These are phyloP conservation scores for Tiliacea aurago DNA, from an alignment of 2,888 invertebrate species.

Conservation along the genomic window DNA sequence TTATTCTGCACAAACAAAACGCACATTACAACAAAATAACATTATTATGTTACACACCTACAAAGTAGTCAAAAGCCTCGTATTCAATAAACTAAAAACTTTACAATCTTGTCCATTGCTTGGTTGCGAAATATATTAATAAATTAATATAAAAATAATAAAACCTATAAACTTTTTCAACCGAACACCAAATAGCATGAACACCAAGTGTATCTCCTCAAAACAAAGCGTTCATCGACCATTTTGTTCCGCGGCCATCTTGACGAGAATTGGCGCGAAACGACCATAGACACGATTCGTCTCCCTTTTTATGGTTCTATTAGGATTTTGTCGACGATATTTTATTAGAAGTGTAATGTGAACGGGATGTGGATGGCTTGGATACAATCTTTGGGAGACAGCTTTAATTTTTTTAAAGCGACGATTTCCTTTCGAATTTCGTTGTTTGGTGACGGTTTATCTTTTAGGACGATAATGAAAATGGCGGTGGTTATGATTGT, in stretches of 20 bases:
- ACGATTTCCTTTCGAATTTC: slow-evolving; percentile 28
- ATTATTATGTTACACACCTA: no score
- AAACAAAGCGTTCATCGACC: slow-evolving; percentile 60
- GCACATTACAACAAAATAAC: no score
- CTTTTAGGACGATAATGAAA: slow-evolving; percentile 54
- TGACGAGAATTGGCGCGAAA: slow-evolving; percentile 70
- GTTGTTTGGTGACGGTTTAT: slow-evolving; percentile 56
- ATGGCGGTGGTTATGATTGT: slow-evolving; percentile 34
- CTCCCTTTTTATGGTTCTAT: slow-evolving; percentile 64
- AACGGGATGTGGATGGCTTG: slow-evolving; percentile 36
- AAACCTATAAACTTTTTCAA: slow-evolving; percentile 8
- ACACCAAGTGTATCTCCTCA: slow-evolving; percentile 24
- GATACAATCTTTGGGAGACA: slow-evolving; percentile 46
- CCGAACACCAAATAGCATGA: neutral
- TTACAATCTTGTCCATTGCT: no score
- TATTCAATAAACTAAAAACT: no score
- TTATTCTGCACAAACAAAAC: no score
- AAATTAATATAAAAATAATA: no score
- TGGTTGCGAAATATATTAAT: neutral
- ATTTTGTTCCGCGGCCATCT: slow-evolving; percentile 75
- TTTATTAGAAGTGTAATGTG: slow-evolving; percentile 63
- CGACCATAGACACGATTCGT: slow-evolving; percentile 61
- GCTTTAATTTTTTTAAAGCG: slow-evolving; percentile 49
- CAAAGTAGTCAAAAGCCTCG: no score
- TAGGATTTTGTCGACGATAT: slow-evolving; percentile 64